phyloP scores from a whole-genome alignment of 2,888 invertebrate species.

The Tetragonisca angustula region DNA sequence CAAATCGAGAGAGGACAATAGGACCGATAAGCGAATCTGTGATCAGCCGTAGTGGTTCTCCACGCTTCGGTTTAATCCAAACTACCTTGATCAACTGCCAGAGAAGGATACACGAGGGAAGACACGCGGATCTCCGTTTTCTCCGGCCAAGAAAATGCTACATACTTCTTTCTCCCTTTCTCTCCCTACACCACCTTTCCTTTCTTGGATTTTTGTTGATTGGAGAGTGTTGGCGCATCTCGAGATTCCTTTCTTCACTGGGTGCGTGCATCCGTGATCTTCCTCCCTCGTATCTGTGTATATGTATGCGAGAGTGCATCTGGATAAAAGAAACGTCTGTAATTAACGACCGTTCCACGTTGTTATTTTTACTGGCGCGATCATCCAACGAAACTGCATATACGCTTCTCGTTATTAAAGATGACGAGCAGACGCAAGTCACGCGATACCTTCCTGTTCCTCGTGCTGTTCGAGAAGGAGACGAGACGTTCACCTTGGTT shows the following conservation, averaged over 20 bases:
- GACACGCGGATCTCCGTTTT: constrained; percentile 33
- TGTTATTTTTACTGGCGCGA: constrained; percentile 21
- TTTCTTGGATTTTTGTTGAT: constrained; percentile 15
- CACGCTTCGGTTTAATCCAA: constrained; percentile 25
- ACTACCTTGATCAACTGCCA: constrained; percentile 69
- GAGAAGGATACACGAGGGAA: constrained; percentile 69
- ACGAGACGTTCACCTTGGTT: background rate
- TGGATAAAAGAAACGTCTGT: constrained; percentile 49
- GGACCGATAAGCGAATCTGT: constrained; percentile 75
- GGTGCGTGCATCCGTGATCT: constrained; percentile 33
- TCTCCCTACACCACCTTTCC: constrained; percentile 5
- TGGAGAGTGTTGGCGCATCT: no score
- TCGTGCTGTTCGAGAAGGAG: background rate
- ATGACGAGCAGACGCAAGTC: constrained; percentile 29
- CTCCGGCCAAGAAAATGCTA: constrained; percentile 17
- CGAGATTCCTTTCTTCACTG: constrained; percentile 12
- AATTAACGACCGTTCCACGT: constrained; percentile 57
- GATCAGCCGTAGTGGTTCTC: constrained; percentile 71
- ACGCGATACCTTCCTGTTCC: background rate
- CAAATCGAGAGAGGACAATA: constrained; percentile 62
- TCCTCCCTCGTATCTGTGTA: constrained; percentile 35
- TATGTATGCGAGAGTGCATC: constrained; percentile 25
- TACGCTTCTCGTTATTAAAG: constrained; percentile 40
- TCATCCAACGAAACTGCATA: background rate
- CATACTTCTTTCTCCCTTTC: background rate